Evolutionary conservation across 2,888 invertebrate species (phyloP).

Genomic region (Tinea semifulvella): DNA sequence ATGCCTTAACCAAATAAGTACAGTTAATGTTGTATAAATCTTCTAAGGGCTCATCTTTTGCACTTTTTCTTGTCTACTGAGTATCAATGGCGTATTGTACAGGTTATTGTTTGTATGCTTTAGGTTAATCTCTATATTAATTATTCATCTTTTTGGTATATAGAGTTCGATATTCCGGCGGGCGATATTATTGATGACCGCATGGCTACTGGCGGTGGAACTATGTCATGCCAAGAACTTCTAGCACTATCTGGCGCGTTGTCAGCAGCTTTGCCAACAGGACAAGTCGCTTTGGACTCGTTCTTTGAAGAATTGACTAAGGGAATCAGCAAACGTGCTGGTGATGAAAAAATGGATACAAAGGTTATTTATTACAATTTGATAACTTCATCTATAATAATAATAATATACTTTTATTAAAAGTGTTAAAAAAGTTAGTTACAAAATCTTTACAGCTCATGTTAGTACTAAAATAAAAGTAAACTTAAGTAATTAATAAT

Average conservation of each 20-base stretch:
- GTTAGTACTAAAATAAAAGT: neutral
- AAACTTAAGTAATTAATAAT: neutral
- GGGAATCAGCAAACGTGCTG: slow-evolving; percentile 67
- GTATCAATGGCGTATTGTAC: too few relatives aligned
- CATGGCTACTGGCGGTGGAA: slow-evolving; percentile 58
- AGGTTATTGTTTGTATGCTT: too few relatives aligned
- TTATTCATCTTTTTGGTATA: slow-evolving; percentile 16
- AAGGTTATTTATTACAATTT: slow-evolving; percentile 40
- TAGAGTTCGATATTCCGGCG: slow-evolving; percentile 64
- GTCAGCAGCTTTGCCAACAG: slow-evolving; percentile 89
- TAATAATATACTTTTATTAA: too few relatives aligned
- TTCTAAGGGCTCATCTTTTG: too few relatives aligned
- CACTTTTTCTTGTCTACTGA: too few relatives aligned
- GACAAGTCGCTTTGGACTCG: slow-evolving; percentile 83
- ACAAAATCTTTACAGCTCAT: too few relatives aligned
- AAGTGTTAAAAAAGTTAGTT: too few relatives aligned
- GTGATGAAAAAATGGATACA: slow-evolving; percentile 49
- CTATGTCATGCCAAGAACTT: slow-evolving; percentile 89
- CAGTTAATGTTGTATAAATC: too few relatives aligned
- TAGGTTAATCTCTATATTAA: too few relatives aligned
- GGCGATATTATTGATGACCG: slow-evolving; percentile 51
- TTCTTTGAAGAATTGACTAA: slow-evolving; percentile 84
- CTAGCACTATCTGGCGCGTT: slow-evolving; percentile 92
- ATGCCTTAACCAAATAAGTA: too few relatives aligned
- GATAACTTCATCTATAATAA: too few relatives aligned